Evolutionary conservation across 2,888 invertebrate species (phyloP), one percentile per base, ranked within the genome.

Genomic region (Hirtodrosophila duncani): DNA sequence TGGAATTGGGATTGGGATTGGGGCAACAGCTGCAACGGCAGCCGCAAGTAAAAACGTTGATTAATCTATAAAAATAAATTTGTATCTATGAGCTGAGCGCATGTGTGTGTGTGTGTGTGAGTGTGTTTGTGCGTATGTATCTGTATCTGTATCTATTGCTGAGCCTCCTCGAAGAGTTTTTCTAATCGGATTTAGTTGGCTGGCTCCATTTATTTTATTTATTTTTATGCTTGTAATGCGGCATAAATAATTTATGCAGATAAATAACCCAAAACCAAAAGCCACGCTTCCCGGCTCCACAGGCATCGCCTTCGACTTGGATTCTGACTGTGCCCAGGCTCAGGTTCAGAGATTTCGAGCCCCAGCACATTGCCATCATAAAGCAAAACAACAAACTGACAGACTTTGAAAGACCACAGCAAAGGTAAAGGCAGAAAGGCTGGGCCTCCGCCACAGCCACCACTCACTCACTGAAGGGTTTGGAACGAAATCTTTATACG

Each of bases 201-300:
- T 53, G 56, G 67, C 81, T 67, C 70, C 82, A 81, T 81, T 77
- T 77, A 77, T 79, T 77, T 77, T 77, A 77, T 81, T 81, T 77
- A 77, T 77, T 81, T 77, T 77, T 77, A 79, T 79, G 81, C 80
- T 75, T 67, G 67, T 84, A 84, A 83, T 83, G 82, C 84, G 75
- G 83, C 83, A 78, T 74, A 83, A 84, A 83, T 83, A 84, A 83
- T 75, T 75, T 81, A 75, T 75, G 81, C 81, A 81, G 79, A 75
- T 75, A 75, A 81, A 75, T 75, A 75, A 75, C 81, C 75, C 61
- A 59, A 69, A 70, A 36, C 33, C 31, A 24, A 48, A 34, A 42
- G 18, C 8, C 33, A 10, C 11, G 43, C 39, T 57, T 41, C 42
- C 53, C 56, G 34, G 2, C 27, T 1, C 20, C 20, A 21, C 6